These are phyloP conservation scores for Prunella fulvescens DNA, from an alignment of 2,113 vertebrate species.

Conservation along the genomic window DNA sequence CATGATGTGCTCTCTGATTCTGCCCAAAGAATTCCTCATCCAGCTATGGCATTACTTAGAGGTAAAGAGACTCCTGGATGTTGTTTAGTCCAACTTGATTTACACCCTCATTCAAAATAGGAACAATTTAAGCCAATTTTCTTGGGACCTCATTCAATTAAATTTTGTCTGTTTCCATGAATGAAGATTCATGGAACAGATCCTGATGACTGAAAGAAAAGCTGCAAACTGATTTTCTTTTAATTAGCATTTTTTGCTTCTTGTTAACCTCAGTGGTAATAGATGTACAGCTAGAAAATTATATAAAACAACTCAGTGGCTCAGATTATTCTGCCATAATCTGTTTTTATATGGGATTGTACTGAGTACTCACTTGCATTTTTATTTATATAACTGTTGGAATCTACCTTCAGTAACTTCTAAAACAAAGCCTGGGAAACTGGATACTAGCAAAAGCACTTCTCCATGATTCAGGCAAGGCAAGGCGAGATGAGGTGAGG, in stretches of 20 bases:
- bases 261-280: background rate
- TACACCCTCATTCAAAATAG: background rate
- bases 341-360: background rate
- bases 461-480: background rate
- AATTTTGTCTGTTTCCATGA: background rate
- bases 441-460: background rate
- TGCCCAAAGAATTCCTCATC: background rate
- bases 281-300: background rate
- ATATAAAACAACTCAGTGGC: background rate
- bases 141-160: background rate
- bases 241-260: background rate
- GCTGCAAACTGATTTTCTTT: background rate
- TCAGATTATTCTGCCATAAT: background rate
- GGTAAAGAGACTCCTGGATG: background rate
- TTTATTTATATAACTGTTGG: background rate
- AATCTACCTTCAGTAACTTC: background rate
- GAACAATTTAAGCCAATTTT: background rate
- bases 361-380: background rate
- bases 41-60: background rate
- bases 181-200: background rate
- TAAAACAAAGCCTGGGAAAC: background rate
- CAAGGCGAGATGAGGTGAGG: background rate
- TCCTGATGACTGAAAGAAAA: background rate
- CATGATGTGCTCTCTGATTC: background rate
- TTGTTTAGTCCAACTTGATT: background rate